Conservation (phyloP, 2,888 invertebrate species). For the Tipula confusa region DNA sequence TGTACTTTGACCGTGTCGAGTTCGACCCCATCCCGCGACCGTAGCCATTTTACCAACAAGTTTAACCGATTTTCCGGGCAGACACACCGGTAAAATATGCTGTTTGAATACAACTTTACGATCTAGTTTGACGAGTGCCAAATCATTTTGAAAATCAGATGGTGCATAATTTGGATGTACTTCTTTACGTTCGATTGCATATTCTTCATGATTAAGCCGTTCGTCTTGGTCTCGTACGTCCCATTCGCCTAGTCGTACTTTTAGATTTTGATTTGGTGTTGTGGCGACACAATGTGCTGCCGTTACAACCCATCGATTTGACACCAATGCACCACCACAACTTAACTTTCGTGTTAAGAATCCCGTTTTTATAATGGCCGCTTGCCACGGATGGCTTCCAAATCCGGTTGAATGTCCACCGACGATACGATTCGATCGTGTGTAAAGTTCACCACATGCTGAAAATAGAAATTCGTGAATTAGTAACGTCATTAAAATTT, state of each 20-base stretch:
- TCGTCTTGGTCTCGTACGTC: slow-evolving; percentile 83
- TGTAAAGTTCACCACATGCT: slow-evolving; percentile 88
- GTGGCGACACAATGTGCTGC: slow-evolving; percentile 90
- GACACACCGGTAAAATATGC: slow-evolving; percentile 87
- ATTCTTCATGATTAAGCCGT: slow-evolving; percentile 80
- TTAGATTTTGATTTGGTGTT: slow-evolving; percentile 80
- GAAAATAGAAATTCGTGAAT: slow-evolving; percentile 44
- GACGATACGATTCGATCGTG: slow-evolving; percentile 83
- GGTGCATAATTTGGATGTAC: slow-evolving; percentile 89
- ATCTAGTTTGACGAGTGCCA: slow-evolving; percentile 76
- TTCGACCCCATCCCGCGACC: slow-evolving; percentile 90
- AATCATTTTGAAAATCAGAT: slow-evolving; percentile 85
- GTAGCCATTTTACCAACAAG: slow-evolving; percentile 84
- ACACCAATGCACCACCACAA: slow-evolving; percentile 85
- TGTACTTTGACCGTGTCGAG: slow-evolving; percentile 80
- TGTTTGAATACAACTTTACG: slow-evolving; percentile 81
- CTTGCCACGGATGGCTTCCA: slow-evolving; percentile 92
- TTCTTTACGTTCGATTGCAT: slow-evolving; percentile 80
- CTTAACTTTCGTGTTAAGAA: slow-evolving; percentile 85
- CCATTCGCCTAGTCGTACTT: slow-evolving; percentile 88
- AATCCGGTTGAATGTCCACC: slow-evolving; percentile 88
- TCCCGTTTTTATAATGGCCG: slow-evolving; percentile 85
- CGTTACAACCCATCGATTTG: slow-evolving; percentile 87
- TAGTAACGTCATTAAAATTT: neutral
- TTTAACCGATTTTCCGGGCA: slow-evolving; percentile 74